Base-by-base conservation (phyloP, 2,113 vertebrate species). In the Aegotheles bennettii region DNA sequence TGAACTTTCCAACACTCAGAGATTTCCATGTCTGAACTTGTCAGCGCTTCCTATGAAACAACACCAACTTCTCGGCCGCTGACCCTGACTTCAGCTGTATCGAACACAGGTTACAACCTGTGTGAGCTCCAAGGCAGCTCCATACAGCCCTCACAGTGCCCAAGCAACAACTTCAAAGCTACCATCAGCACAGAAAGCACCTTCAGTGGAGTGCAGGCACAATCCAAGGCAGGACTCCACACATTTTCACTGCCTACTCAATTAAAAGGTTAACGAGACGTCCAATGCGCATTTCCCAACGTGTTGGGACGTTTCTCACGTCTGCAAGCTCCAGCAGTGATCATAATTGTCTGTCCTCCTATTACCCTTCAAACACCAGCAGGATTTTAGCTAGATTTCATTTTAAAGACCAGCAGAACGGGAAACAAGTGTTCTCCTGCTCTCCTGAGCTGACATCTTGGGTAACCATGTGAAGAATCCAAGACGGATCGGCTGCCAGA, bases 231-330 rank as follows among this genome's bases (percentile, higher is more conserved):
- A 53, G 14, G 74, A 26, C 25, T 38, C 67, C 2, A 18, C 0
- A 26, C 18, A 23, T 45, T 63, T 64, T 50, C 35, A 35, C 33
- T 43, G 50, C 36, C 29, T 53, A 3, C 25, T 73, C 42, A 60
- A 33, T 14, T 8, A 38, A 8, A n/a, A 60, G 67, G 54, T n/a
- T n/a, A n/a, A n/a, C n/a, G n/a, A 43, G 64, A 33, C 25, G 29
- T 7, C 8, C 2, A 2, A 50, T 1, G 3, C 10, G 11, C 5
- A 4, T 28, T 61, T 77, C 47, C 43, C n/a, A 31, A 40, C 0
- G 0, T 3, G 11, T 81, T 42, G 29, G 16, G 57, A 68, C 48
- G 28, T 7, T 50, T 60, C 31, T 60, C 1, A 0, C 4, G 13
- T n/a, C 50, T 76, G 65, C 36, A 40, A 36, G 47, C 47, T 61